Conservation (phyloP, 2,888 invertebrate species). For the Helleia helle region DNA sequence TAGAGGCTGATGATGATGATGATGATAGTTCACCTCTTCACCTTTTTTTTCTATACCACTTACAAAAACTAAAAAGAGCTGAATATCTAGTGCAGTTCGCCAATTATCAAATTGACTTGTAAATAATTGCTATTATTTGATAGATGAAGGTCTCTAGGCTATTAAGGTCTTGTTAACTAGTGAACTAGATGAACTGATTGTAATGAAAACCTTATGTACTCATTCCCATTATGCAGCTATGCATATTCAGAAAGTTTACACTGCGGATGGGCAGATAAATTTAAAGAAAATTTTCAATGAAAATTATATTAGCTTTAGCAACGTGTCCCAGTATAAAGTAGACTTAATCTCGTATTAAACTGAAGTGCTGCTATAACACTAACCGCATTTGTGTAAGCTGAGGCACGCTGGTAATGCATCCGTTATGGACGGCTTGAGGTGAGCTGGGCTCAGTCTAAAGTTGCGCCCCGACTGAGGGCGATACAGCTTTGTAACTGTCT, state of each 20-base stretch:
- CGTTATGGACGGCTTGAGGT: constrained; percentile 26
- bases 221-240: background rate
- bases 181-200: too few relatives aligned
- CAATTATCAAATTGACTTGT: too few relatives aligned
- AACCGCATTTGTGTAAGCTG: constrained; percentile 39
- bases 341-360: constrained; percentile 22
- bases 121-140: too few relatives aligned
- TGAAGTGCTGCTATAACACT: constrained; percentile 35
- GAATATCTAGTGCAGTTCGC: too few relatives aligned
- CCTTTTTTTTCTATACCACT: too few relatives aligned
- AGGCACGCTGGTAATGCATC: constrained; percentile 27
- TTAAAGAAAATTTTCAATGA: background rate
- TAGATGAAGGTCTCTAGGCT: too few relatives aligned
- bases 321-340: constrained; percentile 15
- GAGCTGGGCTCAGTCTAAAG: constrained; percentile 18
- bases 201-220: too few relatives aligned
- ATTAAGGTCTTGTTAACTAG: too few relatives aligned
- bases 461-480: constrained; percentile 10
- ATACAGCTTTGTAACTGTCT: too few relatives aligned
- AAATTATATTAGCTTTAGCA: constrained; percentile 18
- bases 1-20: too few relatives aligned
- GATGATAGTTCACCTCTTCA: too few relatives aligned
- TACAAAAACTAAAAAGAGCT: too few relatives aligned
- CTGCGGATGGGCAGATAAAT: background rate
- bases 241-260: constrained; percentile 2